Conservation (phyloP, 2,888 invertebrate genomes). For the Margaritifera margaritifera region DNA sequence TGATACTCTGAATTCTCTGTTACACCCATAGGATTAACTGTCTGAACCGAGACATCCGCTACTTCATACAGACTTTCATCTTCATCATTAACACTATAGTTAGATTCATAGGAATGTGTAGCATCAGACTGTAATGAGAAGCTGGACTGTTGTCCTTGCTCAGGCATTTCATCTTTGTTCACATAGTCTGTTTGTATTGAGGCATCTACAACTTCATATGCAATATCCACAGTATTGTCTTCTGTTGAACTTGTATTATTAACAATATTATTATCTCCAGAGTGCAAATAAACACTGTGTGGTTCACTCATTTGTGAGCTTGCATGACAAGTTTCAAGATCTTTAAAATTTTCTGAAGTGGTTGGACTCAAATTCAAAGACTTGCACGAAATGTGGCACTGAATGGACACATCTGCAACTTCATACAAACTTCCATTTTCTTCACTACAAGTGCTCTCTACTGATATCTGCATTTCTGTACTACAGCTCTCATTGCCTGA, state of each 20-base stretch:
- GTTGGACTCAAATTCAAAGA: background rate
- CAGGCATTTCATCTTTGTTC: background rate
- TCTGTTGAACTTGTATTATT: slow-evolving; percentile 8
- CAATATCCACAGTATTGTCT: slow-evolving; percentile 3
- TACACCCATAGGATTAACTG: slow-evolving; percentile 1
- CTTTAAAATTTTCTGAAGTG: background rate
- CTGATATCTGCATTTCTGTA: too few species aligned
- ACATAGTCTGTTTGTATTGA: background rate
- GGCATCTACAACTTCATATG: slow-evolving; percentile 3
- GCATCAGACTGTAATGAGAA: too few species aligned
- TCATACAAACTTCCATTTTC: slow-evolving; percentile 28
- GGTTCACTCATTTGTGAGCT: background rate
- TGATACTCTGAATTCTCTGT: slow-evolving; percentile 1
- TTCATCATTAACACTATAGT: background rate
- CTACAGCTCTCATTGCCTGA: too few species aligned
- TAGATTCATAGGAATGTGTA: background rate
- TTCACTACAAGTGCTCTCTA: too few species aligned
- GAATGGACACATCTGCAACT: slow-evolving; percentile 32
- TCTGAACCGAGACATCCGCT: slow-evolving; percentile 28
- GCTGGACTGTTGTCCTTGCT: background rate
- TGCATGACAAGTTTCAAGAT: too few species aligned
- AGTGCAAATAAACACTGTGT: too few species aligned
- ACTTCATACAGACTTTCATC: slow-evolving; percentile 27
- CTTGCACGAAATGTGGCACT: slow-evolving; percentile 5
- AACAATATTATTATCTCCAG: too few species aligned